Evolutionary conservation across 1,140 invertebrate species (phyloP).

Genomic region (Liolophura sinensis): DNA sequence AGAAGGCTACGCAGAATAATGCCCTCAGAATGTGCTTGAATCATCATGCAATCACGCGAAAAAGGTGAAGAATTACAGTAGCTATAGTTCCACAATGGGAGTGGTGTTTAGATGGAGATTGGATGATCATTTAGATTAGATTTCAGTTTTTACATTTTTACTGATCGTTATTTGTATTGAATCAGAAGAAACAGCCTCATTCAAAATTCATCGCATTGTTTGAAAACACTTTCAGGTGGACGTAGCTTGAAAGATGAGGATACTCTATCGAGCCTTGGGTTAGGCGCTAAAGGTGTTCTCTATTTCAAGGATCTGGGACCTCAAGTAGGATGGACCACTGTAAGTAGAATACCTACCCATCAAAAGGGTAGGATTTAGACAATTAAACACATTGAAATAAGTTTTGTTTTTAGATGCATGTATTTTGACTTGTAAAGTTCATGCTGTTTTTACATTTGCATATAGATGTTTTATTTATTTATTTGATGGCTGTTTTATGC

Average conservation of each 20-base stretch:
- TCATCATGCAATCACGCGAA: not conserved
- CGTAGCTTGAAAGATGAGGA: conserved; percentile 58
- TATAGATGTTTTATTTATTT: no score
- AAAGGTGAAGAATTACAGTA: not conserved
- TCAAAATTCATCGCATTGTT: conserved; percentile 2
- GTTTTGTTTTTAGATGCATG: not conserved
- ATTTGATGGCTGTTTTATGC: no score
- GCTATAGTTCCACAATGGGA: not conserved
- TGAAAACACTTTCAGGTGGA: conserved; percentile 47
- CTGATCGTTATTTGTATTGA: not conserved
- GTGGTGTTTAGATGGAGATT: not conserved
- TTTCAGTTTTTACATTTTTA: not conserved
- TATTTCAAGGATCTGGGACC: conserved; percentile 86
- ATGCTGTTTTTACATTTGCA: no score
- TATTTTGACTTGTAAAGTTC: not conserved
- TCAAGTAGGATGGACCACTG: conserved; percentile 98
- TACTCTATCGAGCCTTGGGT: conserved; percentile 46
- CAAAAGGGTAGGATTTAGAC: no score
- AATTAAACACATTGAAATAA: not conserved
- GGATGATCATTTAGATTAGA: not conserved
- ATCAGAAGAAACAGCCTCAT: conserved; percentile 3
- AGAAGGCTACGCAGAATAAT: no score
- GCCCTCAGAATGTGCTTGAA: no score
- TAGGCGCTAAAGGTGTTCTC: conserved; percentile 45
- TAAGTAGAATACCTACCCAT: conserved; percentile 54